phyloP scores from a whole-genome alignment of 23 tunicate species.

The Pegea sp. region DNA sequence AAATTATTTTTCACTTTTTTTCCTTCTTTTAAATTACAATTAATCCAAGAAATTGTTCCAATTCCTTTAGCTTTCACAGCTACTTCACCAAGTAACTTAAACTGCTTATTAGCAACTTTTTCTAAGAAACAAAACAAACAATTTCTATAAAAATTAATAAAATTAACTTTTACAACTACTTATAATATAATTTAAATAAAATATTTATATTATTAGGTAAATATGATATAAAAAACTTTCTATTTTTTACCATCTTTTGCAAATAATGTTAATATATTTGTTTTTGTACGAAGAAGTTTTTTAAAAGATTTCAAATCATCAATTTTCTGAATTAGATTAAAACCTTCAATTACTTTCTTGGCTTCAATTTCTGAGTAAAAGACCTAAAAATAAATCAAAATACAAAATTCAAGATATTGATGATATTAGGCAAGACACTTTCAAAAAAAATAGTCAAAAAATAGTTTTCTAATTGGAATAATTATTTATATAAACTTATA shows the following conservation, averaged over 20 bases:
- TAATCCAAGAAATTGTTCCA: conserved; percentile 58
- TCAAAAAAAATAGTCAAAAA: no score
- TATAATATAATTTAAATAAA: neutral
- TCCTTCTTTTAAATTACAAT: conserved; percentile 73
- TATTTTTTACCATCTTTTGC: conserved; percentile 1
- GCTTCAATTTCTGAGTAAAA: no score
- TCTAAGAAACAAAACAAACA: conserved; percentile 8
- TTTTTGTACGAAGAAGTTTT: conserved; percentile 62
- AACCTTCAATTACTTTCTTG: conserved; percentile 25
- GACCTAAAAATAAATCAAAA: no score
- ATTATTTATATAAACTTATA: no score
- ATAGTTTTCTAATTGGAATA: no score
- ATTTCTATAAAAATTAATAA: neutral
- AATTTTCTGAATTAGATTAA: conserved; percentile 49
- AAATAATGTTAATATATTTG: conserved; percentile 19
- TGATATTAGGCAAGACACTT: no score
- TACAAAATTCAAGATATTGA: no score
- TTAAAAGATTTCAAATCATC: conserved; percentile 60
- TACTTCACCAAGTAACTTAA: conserved; percentile 46
- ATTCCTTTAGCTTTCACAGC: conserved; percentile 52
- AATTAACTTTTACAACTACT: neutral
- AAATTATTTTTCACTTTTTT: conserved; percentile 33
- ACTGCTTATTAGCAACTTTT: conserved; percentile 14
- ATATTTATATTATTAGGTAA: neutral
- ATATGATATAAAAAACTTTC: neutral